Evolutionary conservation across 2,888 invertebrate genomes (phyloP), one percentile per base, ranked within the genome.

Genomic region (Parnassius apollo): DNA sequence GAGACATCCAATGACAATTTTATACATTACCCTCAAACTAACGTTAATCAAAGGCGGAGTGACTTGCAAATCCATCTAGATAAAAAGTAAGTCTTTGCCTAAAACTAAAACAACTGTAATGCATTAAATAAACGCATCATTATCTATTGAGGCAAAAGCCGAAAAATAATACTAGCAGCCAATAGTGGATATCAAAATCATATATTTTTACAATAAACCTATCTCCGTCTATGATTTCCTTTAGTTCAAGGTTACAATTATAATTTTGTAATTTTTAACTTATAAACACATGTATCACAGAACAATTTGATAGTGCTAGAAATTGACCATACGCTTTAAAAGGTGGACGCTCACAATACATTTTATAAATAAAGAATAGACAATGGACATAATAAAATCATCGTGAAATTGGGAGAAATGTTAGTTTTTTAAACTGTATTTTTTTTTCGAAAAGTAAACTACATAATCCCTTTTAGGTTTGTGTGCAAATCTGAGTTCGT

Each of bases 221-320:
- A 54, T 51, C 63, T 55, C 63, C 63, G 61, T 50, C 64, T 49
- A 22, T 61, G 51, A 63, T 59, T 55, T 55, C 35, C 4, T 59
- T 57, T 59, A 55, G 61, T 59, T 62, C 66, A 75, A 48, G 46
- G 62, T 56, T 64, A 61, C 66, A 71, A 66, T 67, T 66, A 66
- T 68, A 67, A 61, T 64, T 65, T 76, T 46, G 76, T 77, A 75
- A 77, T 76, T 77, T 72, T 75, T 77, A 88, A 86, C 78, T 85
- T 85, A 88, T 78, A 89, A 88, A 88, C 80, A 84, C 83, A 88
- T 86, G 75, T 89, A 91, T 91, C 91, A 91, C 90, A 90, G 89
- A 89, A 88, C 81, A 88, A 85, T 88, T 87, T 88, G 88, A 90
- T 89, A 88, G 89, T 88, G 84, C 86, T 86, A 84, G 79, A 88